Conservation (phyloP, 2,888 invertebrate genomes). For the Conchocele bisecta region DNA sequence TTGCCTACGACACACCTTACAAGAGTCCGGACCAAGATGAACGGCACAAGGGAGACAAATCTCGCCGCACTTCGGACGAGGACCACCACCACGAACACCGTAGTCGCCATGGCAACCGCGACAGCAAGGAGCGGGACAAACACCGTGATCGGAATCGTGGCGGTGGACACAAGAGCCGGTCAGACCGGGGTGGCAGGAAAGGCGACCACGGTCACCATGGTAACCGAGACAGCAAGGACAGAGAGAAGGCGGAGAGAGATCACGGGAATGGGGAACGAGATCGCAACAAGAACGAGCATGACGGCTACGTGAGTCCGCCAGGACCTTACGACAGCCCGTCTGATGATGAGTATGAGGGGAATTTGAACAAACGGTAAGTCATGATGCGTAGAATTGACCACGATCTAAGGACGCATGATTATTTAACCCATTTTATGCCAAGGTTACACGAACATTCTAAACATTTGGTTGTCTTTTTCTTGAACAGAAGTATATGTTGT, state of each 20-base stretch:
- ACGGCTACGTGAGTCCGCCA: constrained; percentile 71
- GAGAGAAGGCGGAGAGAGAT: constrained; percentile 29
- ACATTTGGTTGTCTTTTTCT: no score
- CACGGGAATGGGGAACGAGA: constrained; percentile 27
- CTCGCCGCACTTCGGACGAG: constrained; percentile 39
- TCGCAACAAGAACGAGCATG: constrained; percentile 8
- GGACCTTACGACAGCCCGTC: constrained; percentile 80
- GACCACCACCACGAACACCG: constrained; percentile 15
- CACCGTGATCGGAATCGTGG: background rate
- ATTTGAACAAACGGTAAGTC: no score
- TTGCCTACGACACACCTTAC: constrained; percentile 18
- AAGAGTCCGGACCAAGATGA: constrained; percentile 41
- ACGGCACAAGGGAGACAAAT: constrained; percentile 37
- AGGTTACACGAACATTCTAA: no score
- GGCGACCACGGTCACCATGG: constrained; percentile 7
- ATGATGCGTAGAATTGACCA: no score
- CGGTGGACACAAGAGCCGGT: constrained; percentile 10
- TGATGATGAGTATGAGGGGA: constrained; percentile 69
- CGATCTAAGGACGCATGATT: no score
- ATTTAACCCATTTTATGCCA: no score
- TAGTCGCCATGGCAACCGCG: constrained; percentile 29
- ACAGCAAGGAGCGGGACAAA: constrained; percentile 22
- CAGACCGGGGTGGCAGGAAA: constrained; percentile 12
- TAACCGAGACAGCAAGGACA: constrained; percentile 22
- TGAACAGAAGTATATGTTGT: no score